phyloP scores from a whole-genome alignment of 2,888 invertebrate genomes.

The Nephrotoma guestfalica region DNA sequence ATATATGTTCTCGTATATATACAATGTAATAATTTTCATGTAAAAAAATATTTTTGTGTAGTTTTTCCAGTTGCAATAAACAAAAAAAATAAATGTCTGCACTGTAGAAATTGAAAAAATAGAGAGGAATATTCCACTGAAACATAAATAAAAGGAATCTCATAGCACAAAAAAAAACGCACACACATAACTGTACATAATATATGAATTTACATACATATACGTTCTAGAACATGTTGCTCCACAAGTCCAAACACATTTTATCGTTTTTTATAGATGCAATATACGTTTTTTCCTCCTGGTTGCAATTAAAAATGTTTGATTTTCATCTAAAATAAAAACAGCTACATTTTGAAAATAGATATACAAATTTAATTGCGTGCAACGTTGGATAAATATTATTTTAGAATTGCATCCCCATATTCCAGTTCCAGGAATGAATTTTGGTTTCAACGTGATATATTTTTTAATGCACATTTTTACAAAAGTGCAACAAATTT shows the following conservation, averaged over 20 bases:
- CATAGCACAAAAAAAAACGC: neutral
- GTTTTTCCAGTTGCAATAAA: neutral
- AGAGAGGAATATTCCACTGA: neutral
- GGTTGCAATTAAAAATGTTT: neutral
- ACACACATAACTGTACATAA: neutral
- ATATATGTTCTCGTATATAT: neutral
- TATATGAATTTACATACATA: neutral
- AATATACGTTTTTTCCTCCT: neutral
- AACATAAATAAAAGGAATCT: neutral
- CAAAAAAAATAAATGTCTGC: neutral
- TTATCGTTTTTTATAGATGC: neutral
- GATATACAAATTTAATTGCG: neutral
- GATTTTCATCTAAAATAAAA: neutral
- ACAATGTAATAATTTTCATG: neutral
- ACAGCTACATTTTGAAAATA: neutral
- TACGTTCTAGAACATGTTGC: neutral
- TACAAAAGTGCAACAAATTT: neutral
- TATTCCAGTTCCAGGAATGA: neutral
- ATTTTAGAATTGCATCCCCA: neutral
- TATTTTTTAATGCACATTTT: neutral
- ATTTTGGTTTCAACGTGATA: neutral
- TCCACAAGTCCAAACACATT: neutral
- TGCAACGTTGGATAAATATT: neutral
- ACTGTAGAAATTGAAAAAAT: neutral
- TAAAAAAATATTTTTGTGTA: neutral